Conservation (phyloP, 2,888 invertebrate species). For the Molorchus minor region DNA sequence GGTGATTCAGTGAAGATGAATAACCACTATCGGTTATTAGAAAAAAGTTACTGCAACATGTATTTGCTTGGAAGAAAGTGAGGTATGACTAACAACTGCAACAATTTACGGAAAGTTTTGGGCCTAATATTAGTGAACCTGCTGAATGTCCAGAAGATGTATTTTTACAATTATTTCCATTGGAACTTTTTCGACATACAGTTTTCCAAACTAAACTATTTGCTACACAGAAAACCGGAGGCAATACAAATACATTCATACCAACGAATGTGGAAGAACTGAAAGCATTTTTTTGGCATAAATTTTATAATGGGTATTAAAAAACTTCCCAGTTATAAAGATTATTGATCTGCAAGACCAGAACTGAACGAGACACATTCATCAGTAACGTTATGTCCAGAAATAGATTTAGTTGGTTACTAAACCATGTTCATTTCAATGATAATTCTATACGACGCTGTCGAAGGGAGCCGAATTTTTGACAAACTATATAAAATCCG, state of each 20-base stretch:
- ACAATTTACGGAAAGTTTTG: background rate
- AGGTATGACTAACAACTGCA: too few relatives aligned
- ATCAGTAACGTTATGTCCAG: background rate
- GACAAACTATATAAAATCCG: background rate
- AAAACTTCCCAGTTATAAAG: background rate
- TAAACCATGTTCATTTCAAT: background rate
- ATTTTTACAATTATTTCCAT: background rate
- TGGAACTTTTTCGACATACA: background rate
- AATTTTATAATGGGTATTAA: slow-evolving; percentile 1
- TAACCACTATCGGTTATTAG: background rate
- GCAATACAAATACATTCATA: background rate
- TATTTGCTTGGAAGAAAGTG: background rate
- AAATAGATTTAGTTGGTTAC: slow-evolving; percentile 1
- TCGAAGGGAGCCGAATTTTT: background rate
- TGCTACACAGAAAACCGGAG: background rate
- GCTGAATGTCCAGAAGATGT: background rate
- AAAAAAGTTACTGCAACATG: background rate
- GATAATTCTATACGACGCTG: background rate
- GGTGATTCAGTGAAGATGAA: background rate
- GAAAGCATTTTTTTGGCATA: background rate
- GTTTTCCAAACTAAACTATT: background rate
- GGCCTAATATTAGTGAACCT: background rate
- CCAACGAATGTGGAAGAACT: background rate
- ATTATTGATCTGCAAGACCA: slow-evolving; percentile 1
- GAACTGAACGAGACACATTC: background rate